Conservation (phyloP, 2,113 vertebrate species). For the Dasyprocta punctata region DNA sequence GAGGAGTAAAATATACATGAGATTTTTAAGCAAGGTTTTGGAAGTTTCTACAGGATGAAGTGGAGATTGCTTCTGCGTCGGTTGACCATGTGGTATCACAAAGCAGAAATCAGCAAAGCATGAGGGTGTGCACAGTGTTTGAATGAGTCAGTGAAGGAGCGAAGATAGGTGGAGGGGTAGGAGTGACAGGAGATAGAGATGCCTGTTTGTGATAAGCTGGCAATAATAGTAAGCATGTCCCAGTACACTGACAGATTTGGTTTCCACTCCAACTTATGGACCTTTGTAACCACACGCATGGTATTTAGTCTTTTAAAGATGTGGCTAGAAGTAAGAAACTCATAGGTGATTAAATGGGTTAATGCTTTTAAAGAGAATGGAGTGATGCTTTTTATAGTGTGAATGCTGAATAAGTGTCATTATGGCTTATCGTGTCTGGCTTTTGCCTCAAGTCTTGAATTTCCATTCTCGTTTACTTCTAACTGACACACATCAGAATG, state of each 20-base stretch:
- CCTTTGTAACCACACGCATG: background rate
- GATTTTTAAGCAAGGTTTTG: background rate
- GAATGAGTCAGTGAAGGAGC: no score
- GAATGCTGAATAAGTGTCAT: background rate
- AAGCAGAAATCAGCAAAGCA: background rate
- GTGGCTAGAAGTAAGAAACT: background rate
- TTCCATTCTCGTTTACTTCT: background rate
- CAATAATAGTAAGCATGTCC: background rate
- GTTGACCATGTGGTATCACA: background rate
- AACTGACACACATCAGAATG: background rate
- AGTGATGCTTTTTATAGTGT: background rate
- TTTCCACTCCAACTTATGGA: background rate
- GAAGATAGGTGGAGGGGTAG: background rate
- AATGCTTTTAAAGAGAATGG: background rate
- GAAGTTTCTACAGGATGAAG: background rate
- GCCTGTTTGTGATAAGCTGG: rapidly evolving
- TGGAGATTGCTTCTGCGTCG: background rate
- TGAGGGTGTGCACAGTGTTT: background rate
- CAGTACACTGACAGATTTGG: background rate
- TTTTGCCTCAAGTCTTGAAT: background rate
- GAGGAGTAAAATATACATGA: background rate
- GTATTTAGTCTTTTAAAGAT: background rate
- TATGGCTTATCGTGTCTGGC: background rate
- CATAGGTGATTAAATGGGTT: background rate
- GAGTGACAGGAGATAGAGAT: background rate